Evolutionary conservation across 1,140 invertebrate species (phyloP).

Genomic region (Ceratoteleas bidentatus): DNA sequence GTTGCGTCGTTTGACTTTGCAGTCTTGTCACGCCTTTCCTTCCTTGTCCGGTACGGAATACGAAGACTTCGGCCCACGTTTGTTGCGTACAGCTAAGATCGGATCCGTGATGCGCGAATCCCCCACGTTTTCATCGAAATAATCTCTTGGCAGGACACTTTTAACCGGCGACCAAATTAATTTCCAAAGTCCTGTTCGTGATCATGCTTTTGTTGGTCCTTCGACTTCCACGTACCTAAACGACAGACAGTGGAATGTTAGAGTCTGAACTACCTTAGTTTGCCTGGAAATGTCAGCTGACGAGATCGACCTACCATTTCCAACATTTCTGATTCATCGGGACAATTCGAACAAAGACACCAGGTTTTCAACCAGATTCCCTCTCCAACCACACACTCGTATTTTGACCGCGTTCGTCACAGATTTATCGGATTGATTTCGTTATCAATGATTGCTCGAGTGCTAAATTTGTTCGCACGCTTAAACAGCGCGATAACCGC

Average conservation of each 20-base stretch:
- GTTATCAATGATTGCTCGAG: not conserved
- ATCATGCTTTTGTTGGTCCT: not conserved
- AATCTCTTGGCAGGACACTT: constrained; percentile 32
- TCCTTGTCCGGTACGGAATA: constrained; percentile 71
- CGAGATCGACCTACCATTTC: no score
- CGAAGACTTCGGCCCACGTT: constrained; percentile 49
- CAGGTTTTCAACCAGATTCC: no score
- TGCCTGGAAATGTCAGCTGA: no score
- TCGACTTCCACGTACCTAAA: not conserved
- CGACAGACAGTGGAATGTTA: not conserved
- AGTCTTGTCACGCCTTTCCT: constrained; percentile 79
- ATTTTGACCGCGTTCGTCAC: not conserved
- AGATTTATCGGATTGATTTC: not conserved
- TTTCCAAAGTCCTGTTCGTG: constrained; percentile 3
- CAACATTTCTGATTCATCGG: no score
- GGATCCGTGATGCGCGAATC: constrained; percentile 35
- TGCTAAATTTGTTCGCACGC: not conserved
- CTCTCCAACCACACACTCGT: not conserved
- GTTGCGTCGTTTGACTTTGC: constrained; percentile 77
- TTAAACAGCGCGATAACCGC: constrained; percentile 9
- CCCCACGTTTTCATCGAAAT: constrained; percentile 47
- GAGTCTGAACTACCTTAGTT: no score
- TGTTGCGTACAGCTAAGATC: constrained; percentile 30
- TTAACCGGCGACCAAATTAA: constrained; percentile 27
- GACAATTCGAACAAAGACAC: no score